Base-by-base conservation (phyloP, 2,797 vertebrate genomes). In the Fringilla coelebs region DNA sequence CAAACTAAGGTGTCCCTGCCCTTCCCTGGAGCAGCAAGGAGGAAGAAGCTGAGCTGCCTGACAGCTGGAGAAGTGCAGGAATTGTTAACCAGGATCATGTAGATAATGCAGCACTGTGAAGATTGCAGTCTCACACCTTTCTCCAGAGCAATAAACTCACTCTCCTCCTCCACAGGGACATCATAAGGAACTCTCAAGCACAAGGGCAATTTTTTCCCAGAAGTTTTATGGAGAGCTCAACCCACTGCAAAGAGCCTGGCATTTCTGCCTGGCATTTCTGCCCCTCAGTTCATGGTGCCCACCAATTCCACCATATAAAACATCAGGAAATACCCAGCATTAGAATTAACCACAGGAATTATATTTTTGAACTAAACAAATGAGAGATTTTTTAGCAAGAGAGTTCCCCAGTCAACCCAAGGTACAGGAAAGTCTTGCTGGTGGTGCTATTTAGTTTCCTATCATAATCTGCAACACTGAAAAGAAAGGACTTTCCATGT, bases 311-410 rank as follows among this genome's bases (percentile, higher is more conserved):
- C 58, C 43, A 55, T 2, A 78, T 24, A 36, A 73, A 76, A 61
- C 26, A 78, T 31, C 62, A 62, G 78, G 43, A 91, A 94, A 89
- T 72, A 10, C 61, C 85, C 68, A 90, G 58, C 68, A 66, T 72
- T 88, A 74, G 36, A 94, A 67, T 29, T 49, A 90, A 88, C 63
- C 67, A 67, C 77, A 94, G 22, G n/a, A 85, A 78, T 76, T 61
- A 6, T 6, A 82, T n/a, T 87, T 89, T 46, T 70, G 15, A 60
- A 62, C 20, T 22, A 72, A 78, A 65, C 60, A 63, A 75, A 25
- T 0, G 1, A 82, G 79, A 88, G 77, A 65, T 77, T 94, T 96
- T 95, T 73, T 71, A 90, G 49, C 45, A 93, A 74, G 7, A 20
- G 43, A 94, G 11, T 61, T 91, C 67, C 68, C 88, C 25, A 3